Evolutionary conservation across 2,797 vertebrate species (phyloP).

Genomic region (Catamblyrhynchus diadema): DNA sequence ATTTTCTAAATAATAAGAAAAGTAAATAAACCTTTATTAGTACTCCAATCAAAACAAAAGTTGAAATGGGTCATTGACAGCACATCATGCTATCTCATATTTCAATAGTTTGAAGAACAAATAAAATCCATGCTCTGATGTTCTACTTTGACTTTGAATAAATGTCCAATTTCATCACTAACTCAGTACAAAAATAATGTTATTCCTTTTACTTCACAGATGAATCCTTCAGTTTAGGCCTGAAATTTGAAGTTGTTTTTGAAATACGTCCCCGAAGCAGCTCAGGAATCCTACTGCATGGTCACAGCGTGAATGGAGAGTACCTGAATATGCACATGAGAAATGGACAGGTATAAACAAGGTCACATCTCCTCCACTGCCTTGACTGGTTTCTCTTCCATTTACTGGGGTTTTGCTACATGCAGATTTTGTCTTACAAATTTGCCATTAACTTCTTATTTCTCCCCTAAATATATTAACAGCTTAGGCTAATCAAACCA

Average conservation of each 20-base stretch:
- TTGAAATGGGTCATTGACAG: neutral
- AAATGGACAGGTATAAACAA: constrained; percentile 81
- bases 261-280: constrained; percentile 90
- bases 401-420: neutral
- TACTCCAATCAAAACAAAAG: neutral
- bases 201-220: constrained; percentile 72
- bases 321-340: constrained; percentile 87
- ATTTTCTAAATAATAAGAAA: neutral
- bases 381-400: neutral
- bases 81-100: neutral
- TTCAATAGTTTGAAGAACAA: neutral
- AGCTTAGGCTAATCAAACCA: neutral
- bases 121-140: neutral
- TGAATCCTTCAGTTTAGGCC: constrained; percentile 85
- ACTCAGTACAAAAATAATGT: neutral
- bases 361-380: neutral
- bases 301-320: constrained; percentile 78
- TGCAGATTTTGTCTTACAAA: neutral
- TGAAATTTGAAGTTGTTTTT: constrained; percentile 87
- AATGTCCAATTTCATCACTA: neutral
- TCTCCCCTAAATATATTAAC: neutral
- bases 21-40: neutral
- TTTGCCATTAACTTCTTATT: neutral
- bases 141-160: neutral
- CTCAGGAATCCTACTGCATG: constrained; percentile 86